phyloP scores from a whole-genome alignment of 2,888 invertebrate genomes.

The Beris morrisii region DNA sequence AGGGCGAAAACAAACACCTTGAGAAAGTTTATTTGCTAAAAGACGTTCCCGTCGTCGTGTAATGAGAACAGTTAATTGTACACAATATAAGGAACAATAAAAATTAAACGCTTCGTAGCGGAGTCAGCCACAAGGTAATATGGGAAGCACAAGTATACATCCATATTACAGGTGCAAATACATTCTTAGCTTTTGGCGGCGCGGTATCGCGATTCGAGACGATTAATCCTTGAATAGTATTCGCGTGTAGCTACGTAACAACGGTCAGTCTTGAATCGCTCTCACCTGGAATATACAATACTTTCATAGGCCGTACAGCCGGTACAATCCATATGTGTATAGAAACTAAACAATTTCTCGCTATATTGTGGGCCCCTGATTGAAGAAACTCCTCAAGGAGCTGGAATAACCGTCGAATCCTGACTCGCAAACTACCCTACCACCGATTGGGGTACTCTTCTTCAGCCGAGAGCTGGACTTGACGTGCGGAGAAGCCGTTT shows the following conservation, averaged over 20 bases:
- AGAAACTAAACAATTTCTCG: constrained; percentile 6
- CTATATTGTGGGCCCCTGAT: constrained; percentile 11
- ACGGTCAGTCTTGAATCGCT: constrained; percentile 17
- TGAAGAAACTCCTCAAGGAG: constrained; percentile 18
- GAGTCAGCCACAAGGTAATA: not conserved
- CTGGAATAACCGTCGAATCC: constrained; percentile 17
- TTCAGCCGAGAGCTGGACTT: constrained; percentile 2
- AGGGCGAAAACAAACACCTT: constrained; percentile 6
- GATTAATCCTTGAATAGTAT: constrained; percentile 12
- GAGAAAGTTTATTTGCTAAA: not conserved
- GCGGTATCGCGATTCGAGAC: too few relatives aligned
- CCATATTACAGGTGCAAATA: constrained; percentile 8
- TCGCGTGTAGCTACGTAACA: constrained; percentile 24
- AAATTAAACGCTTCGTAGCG: not conserved
- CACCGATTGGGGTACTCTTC: constrained; percentile 17
- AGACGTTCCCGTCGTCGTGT: not conserved
- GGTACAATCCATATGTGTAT: not conserved
- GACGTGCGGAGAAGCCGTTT: constrained; percentile 1
- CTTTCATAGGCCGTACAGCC: constrained; percentile 18
- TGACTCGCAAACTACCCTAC: constrained; percentile 14
- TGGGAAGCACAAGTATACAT: not conserved
- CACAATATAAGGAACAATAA: not conserved
- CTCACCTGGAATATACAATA: not conserved
- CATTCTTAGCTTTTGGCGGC: constrained; percentile 7
- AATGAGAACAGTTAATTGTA: too few relatives aligned